Evolutionary conservation across 1,140 invertebrate genomes (phyloP), one percentile per base, ranked within the genome.

Genomic region (Drosophila albomicans): DNA sequence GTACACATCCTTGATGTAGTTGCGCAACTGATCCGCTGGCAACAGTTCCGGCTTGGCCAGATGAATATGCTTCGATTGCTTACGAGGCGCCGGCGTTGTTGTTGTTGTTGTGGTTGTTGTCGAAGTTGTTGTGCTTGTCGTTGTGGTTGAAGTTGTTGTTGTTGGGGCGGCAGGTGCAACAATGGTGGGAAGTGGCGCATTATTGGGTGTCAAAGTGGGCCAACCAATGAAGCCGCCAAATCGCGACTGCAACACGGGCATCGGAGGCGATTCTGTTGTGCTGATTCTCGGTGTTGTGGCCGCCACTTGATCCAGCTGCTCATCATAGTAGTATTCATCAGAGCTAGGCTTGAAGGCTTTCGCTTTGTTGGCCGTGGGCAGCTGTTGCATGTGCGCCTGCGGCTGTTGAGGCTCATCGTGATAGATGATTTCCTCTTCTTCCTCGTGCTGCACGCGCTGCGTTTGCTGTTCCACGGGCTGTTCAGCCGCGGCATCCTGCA

Each of bases 1-100:
- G 82, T 94, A 94, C 0, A 93, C 91, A 92, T 94, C 94, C 72
- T 94, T 93, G 10, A 95, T 87, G 85, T 94, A 94, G 61, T 92
- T 92, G n/a, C 93, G 91, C 43, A 95, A 82, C 5, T 90, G 85
- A 73, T 92, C 92, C 10, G 84, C 84, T 6, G 91, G 91, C 58
- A 91, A 51, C 6, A 92, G 68, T 54, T 92, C 89, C 41, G 88
- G 58, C 49, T 87, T 92, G 7, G 62, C 61, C 11, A 70, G 51
- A 43, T 89, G 75, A 52, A 89, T 79, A 45, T 89, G 81, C 59
- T 92, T 87, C 28, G 87, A 64, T 41, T 91, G 80, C 30, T 90
- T 90, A 7, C 78, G 58, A 4, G 80, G 75, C 13, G 65, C 62
- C 7, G 67, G 30, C 25, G 81, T 73, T 6, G 86, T 79, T 28